Evolutionary conservation across 2,797 vertebrate species (phyloP), one percentile per base, ranked within the genome.

Genomic region (Sebastes nivosus): DNA sequence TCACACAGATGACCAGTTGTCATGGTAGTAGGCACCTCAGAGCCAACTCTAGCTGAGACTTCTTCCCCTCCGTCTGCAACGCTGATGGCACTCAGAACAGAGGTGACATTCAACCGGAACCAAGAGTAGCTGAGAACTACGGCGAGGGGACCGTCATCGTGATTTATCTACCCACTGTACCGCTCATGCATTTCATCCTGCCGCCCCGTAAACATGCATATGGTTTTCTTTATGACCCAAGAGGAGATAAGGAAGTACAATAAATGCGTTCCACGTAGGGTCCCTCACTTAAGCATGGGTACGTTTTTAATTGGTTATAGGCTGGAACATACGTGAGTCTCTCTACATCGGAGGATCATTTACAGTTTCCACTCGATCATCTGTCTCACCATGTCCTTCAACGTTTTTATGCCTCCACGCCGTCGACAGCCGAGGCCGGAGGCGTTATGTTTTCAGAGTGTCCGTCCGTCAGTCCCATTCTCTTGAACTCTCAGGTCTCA

Each of bases 21-120:
- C 94, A 95, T 95, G 90, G 93, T 29, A 92, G 89, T 91, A n/a
- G 72, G 60, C 83, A 72, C 79, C 82, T 82, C 59, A 3, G 74
- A 85, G 86, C 81, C 84, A 87, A 82, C 80, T 90, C 69, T 32
- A 50, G 77, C 80, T 69, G 82, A 79, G 84, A 87, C 88, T 90
- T 85, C 73, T 79, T 87, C 82, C 81, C 78, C 63, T 68, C 85
- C 38, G 73, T 83, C 60, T 80, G 70, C 80, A 67, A 36, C 83
- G 36, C 68, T 79, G 76, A 9, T 9, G 70, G 79, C 81, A 71
- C 83, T 81, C 85, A 82, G 79, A 78, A 16, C 58, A 52, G 87
- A 84, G 87, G 84, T 90, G 87, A 88, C 84, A 78, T 91, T 92
- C 77, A 90, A 20, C 87, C 88, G 85, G 87, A 93, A 88, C 89